A percentile compares a stretch with the other conserved stretches of the same genome.
phyloP scores from a whole-genome alignment of 2,113 vertebrate genomes.

The Lycocorax pyrrhopterus region DNA sequence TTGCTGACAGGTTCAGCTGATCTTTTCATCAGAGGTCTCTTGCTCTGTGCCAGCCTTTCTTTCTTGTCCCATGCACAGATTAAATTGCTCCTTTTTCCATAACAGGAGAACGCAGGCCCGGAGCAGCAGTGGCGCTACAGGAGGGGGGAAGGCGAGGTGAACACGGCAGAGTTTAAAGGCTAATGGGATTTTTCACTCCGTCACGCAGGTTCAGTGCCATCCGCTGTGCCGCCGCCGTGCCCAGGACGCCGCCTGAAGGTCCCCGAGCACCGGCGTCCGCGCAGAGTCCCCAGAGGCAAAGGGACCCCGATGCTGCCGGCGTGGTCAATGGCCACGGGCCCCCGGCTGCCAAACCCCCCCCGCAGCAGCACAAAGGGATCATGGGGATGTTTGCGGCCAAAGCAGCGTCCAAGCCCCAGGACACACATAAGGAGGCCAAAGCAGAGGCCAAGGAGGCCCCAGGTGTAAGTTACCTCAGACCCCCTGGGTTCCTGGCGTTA shows the following conservation, averaged over 20 bases:
- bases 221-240: slow-evolving; percentile 77
- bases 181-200: not conserved
- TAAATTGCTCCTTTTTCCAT: not conserved
- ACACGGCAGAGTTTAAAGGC: not conserved
- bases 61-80: not conserved
- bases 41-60: not conserved
- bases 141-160: not conserved
- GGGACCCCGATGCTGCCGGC: not conserved
- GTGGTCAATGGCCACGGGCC: slow-evolving; percentile 67
- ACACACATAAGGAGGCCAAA: slow-evolving; percentile 74
- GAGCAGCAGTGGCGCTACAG: not conserved
- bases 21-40: not conserved
- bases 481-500: not conserved
- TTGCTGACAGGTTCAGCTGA: not conserved
- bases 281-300: not conserved
- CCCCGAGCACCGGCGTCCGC: slow-evolving; percentile 34
- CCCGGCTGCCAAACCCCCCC: slow-evolving; percentile 46
- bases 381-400: slow-evolving; percentile 90
- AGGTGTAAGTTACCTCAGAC: slow-evolving; percentile 64
- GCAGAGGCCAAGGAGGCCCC: slow-evolving; percentile 74
- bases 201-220: slow-evolving; percentile 88
- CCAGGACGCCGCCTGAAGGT: slow-evolving; percentile 59
- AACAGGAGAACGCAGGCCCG: not conserved
- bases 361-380: slow-evolving; percentile 83
- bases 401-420: slow-evolving; percentile 69